Evolutionary conservation across 2,888 invertebrate genomes (phyloP).

Genomic region (Lymantria monacha): DNA sequence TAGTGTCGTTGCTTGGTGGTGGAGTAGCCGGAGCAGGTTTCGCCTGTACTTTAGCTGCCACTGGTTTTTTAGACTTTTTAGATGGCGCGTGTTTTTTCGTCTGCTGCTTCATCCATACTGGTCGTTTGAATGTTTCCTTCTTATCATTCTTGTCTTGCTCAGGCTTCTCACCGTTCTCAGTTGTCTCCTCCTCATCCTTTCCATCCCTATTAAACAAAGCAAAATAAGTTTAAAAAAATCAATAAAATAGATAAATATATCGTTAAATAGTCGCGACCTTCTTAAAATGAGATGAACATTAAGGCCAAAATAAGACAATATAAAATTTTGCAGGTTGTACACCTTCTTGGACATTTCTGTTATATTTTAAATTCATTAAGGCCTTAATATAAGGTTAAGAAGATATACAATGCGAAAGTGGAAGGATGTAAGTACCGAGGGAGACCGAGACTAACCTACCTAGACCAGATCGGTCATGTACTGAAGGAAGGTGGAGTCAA

Average conservation of each 20-base stretch:
- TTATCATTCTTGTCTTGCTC: slow-evolving; percentile 73
- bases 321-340: too few relatives aligned
- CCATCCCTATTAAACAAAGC: slow-evolving; percentile 59
- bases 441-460: too few relatives aligned
- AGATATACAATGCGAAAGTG: too few relatives aligned
- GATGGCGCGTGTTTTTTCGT: slow-evolving; percentile 55
- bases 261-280: too few relatives aligned
- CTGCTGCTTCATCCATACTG: slow-evolving; percentile 64
- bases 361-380: too few relatives aligned
- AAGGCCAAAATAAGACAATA: too few relatives aligned
- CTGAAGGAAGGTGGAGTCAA: too few relatives aligned
- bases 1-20: slow-evolving; percentile 45
- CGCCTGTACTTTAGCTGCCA: slow-evolving; percentile 43
- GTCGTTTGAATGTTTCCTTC: slow-evolving; percentile 84
- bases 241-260: not conserved
- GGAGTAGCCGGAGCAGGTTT: slow-evolving; percentile 41
- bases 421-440: too few relatives aligned
- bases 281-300: too few relatives aligned
- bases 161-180: slow-evolving; percentile 62
- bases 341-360: too few relatives aligned
- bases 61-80: slow-evolving; percentile 51
- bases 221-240: slow-evolving; percentile 5
- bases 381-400: too few relatives aligned
- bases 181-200: slow-evolving; percentile 78
- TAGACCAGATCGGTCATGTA: too few relatives aligned